Conservation (phyloP, 2,797 vertebrate species). For the Pseudomugil tenellus region DNA sequence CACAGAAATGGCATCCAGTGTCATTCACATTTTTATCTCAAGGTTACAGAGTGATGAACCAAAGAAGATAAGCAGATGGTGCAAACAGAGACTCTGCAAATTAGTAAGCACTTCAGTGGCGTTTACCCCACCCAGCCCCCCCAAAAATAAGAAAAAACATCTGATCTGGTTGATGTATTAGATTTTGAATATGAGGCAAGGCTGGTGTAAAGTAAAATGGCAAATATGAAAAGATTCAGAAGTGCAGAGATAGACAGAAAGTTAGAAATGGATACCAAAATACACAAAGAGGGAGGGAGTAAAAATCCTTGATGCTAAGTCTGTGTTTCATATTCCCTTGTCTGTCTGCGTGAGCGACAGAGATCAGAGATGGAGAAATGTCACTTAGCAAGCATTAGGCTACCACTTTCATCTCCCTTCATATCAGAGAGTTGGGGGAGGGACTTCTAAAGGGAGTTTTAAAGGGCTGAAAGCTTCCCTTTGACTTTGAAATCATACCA, state of each 20-base stretch:
- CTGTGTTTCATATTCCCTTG: constrained; percentile 46
- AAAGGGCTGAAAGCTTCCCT: constrained; percentile 60
- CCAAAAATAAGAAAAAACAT: background rate
- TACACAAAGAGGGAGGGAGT: constrained; percentile 29
- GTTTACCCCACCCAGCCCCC: constrained; percentile 22
- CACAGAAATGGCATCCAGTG: constrained; percentile 58
- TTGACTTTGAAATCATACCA: constrained; percentile 74
- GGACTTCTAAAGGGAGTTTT: constrained; percentile 62
- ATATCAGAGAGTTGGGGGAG: constrained; percentile 60
- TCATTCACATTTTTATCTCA: constrained; percentile 73
- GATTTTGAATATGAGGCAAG: constrained; percentile 29
- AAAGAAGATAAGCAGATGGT: constrained; percentile 59
- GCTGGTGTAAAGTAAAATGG: constrained; percentile 52
- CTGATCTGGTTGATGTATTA: constrained; percentile 26
- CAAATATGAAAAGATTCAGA: constrained; percentile 42
- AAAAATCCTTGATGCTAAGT: constrained; percentile 55
- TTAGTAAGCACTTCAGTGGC: constrained; percentile 37
- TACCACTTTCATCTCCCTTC: constrained; percentile 68
- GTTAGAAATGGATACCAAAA: constrained; percentile 30
- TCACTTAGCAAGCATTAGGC: constrained; percentile 76
- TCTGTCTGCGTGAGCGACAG: constrained; percentile 65
- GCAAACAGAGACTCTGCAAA: constrained; percentile 64
- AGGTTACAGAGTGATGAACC: constrained; percentile 75
- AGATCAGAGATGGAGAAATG: constrained; percentile 79
- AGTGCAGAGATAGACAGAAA: constrained; percentile 19